phyloP scores from a whole-genome alignment of 2,888 invertebrate species.

The Hetaerina titia region DNA sequence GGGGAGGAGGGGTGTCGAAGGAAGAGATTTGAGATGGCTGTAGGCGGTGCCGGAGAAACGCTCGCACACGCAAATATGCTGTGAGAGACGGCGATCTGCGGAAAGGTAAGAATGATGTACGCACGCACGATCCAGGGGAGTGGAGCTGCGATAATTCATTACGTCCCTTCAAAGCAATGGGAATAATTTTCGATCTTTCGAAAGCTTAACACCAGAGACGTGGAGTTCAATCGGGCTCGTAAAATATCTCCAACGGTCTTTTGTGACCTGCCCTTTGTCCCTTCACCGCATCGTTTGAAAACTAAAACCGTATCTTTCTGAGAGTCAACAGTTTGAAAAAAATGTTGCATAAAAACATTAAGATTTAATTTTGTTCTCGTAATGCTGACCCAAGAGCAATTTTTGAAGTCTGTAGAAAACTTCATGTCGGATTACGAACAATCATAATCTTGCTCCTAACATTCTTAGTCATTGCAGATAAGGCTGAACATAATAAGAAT shows the following conservation, averaged over 20 bases:
- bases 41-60: slow-evolving; percentile 36
- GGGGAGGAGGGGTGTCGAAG: not conserved
- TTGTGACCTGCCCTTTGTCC: not conserved
- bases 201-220: not conserved
- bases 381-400: no score
- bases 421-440: no score
- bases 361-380: no score
- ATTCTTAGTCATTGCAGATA: no score
- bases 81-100: not conserved
- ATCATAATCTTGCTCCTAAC: no score
- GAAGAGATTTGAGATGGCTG: slow-evolving; percentile 55
- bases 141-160: slow-evolving; percentile 47
- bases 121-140: not conserved
- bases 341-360: no score
- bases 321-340: no score
- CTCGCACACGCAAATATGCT: slow-evolving; percentile 32
- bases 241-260: not conserved
- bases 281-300: not conserved
- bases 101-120: slow-evolving; percentile 50
- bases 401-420: no score
- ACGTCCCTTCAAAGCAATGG: not conserved
- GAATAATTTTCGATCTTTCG: not conserved
- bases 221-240: not conserved
- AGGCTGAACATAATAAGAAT: no score
- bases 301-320: no score